Base-by-base conservation (phyloP, 2,113 vertebrate species). In the Myotis lucifugus region DNA sequence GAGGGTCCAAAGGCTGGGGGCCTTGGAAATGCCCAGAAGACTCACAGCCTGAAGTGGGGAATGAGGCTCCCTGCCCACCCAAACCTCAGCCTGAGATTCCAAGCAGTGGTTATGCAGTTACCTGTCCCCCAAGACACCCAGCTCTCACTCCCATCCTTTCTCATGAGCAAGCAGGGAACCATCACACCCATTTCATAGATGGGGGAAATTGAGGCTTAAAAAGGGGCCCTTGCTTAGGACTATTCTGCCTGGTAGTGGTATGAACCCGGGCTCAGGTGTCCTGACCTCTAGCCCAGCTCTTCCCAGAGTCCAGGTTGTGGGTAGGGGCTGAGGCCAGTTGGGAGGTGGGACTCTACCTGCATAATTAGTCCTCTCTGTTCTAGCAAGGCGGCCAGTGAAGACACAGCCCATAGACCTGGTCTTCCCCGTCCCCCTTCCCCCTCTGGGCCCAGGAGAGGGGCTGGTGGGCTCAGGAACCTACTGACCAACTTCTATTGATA, bases 241-340 rank as follows among this genome's bases (percentile, higher is more conserved):
- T 12, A 15, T 66, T 46, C 83, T 64, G 54, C n/a, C 37, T 67
- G 59, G n/a, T 29, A 23, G 18, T 40, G 37, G 6, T 27, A 9
- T 19, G 40, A 77, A 25, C n/a, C 4, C 18, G 2, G 29, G 64
- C 64, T 67, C 64, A n/a, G 64, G 29, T 66, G 61, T n/a, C 61
- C 61, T 13, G 7, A 61, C 25, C 85, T 79, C 69, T 32, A 25
- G 42, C 50, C 11, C 4, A 10, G 54, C 15, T 87, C 64, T 25
- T 32, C 23, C 77, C 66, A 46, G 23, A 29, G 25, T 14, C 4
- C 19, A 32, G 59, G 10, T 8, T 23, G 70, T 11, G 61, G 11
- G 23, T 2, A 2, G 0, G 6, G 54, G 0, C 12, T 81, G 50
- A 6, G 29, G n/a, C 23, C 17, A 70, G 48, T 50, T 0, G 11